Evolutionary conservation across 2,888 invertebrate genomes (phyloP).

Genomic region (Cosmopolites sordidus): DNA sequence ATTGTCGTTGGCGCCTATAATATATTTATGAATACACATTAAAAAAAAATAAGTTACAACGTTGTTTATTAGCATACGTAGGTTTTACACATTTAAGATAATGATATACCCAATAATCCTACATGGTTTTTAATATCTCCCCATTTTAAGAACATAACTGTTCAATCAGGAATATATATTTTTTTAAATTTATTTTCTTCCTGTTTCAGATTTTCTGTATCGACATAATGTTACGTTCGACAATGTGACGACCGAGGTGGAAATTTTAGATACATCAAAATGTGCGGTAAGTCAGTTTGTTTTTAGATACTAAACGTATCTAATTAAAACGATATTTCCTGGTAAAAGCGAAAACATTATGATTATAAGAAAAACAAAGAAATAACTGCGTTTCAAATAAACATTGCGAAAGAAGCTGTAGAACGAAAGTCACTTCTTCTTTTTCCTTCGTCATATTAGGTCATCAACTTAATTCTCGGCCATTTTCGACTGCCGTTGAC

Average conservation of each 20-base stretch:
- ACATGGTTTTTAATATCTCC: background rate
- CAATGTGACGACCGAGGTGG: constrained; percentile 71
- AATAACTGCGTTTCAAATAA: no score
- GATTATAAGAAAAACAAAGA: no score
- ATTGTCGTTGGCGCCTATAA: background rate
- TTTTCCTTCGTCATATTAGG: no score
- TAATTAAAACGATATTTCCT: no score
- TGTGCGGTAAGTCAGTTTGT: constrained; percentile 63
- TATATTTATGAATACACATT: background rate
- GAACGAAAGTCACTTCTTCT: no score
- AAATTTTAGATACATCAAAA: constrained; percentile 75
- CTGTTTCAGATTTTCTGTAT: constrained; percentile 73
- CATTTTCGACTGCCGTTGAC: no score
- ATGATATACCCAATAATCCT: background rate
- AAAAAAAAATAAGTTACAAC: constrained; percentile 8
- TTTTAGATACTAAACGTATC: no score
- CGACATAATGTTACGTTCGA: constrained; percentile 74
- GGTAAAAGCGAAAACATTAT: no score
- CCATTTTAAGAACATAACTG: background rate
- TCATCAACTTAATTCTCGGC: no score
- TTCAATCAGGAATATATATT: background rate
- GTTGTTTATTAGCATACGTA: constrained; percentile 15
- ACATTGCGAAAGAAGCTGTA: no score
- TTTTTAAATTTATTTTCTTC: constrained; percentile 30
- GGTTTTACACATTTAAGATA: constrained; percentile 8